These are phyloP conservation scores for Synanthedon vespiformis DNA, from an alignment of 2,888 invertebrate species.

Conservation along the genomic window DNA sequence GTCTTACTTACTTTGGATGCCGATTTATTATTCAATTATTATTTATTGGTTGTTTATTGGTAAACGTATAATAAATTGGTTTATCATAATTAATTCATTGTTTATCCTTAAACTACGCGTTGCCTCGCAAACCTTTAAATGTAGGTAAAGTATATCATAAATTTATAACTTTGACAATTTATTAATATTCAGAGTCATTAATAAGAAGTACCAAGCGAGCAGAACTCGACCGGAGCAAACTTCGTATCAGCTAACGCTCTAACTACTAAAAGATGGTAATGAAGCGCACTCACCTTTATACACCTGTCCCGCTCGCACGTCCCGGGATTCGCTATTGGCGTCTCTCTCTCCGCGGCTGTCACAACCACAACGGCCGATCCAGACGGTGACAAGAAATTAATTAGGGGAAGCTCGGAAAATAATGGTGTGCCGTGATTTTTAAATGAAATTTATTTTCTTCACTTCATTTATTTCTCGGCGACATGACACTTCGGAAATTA, in stretches of 20 bases:
- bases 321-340: conserved; percentile 6
- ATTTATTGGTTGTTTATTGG: too few species aligned
- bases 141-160: too few species aligned
- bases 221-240: conserved; percentile 50
- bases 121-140: too few species aligned
- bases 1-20: too few species aligned
- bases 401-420: conserved; percentile 65
- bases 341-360: conserved; percentile 48
- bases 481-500: conserved; percentile 68
- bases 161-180: neutral
- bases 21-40: too few species aligned
- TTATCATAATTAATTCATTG: too few species aligned
- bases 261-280: conserved; percentile 66
- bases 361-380: conserved; percentile 57
- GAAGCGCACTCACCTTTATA: conserved; percentile 56
- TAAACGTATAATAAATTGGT: too few species aligned
- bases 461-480: conserved; percentile 65
- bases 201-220: conserved; percentile 49
- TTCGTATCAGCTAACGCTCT: conserved; percentile 57
- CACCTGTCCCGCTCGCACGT: conserved; percentile 24
- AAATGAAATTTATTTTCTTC: conserved; percentile 68
- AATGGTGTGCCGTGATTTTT: conserved; percentile 68
- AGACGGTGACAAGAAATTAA: conserved; percentile 69
- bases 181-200: conserved; percentile 43
- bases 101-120: too few species aligned